These are phyloP conservation scores for Barypeithes pellucidus DNA, from an alignment of 2,888 invertebrate genomes.

Conservation along the genomic window DNA sequence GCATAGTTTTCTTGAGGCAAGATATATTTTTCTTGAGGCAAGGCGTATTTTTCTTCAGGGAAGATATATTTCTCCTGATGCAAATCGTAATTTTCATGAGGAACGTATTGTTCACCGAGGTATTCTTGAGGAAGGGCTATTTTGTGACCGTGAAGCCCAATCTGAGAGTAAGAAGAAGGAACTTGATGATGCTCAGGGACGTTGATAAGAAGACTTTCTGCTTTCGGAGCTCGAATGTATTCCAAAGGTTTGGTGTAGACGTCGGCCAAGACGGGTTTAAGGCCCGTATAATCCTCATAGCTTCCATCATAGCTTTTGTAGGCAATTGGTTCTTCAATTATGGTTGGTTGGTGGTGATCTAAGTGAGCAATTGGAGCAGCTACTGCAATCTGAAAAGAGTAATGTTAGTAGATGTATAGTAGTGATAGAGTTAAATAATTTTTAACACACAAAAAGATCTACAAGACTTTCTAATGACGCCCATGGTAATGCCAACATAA, in stretches of 20 bases:
- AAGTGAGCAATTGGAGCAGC: constrained; percentile 38
- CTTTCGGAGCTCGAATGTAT: constrained; percentile 45
- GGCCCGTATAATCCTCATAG: constrained; percentile 56
- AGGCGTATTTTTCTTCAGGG: constrained; percentile 24
- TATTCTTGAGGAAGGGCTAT: constrained; percentile 37
- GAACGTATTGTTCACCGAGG: constrained; percentile 9
- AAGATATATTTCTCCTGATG: constrained; percentile 28
- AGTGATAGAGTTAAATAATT: no score
- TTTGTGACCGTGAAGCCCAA: constrained; percentile 16
- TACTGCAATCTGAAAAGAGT: constrained; percentile 42
- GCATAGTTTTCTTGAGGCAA: constrained; percentile 24
- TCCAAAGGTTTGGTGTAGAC: constrained; percentile 48
- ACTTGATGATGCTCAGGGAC: constrained; percentile 43
- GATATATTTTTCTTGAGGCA: constrained; percentile 15
- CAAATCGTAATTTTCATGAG: constrained; percentile 23
- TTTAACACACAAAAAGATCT: no score
- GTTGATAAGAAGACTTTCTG: constrained; percentile 38
- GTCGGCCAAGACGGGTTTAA: constrained; percentile 48
- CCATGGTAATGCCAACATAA: no score
- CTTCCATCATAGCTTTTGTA: constrained; percentile 61
- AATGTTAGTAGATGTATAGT: background rate
- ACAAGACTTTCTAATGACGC: no score
- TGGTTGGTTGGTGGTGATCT: constrained; percentile 39
- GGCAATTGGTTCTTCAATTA: constrained; percentile 40
- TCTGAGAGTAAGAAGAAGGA: constrained; percentile 20